These are phyloP conservation scores for Centrocercus urophasianus DNA, from an alignment of 2,113 vertebrate genomes.

Conservation along the genomic window DNA sequence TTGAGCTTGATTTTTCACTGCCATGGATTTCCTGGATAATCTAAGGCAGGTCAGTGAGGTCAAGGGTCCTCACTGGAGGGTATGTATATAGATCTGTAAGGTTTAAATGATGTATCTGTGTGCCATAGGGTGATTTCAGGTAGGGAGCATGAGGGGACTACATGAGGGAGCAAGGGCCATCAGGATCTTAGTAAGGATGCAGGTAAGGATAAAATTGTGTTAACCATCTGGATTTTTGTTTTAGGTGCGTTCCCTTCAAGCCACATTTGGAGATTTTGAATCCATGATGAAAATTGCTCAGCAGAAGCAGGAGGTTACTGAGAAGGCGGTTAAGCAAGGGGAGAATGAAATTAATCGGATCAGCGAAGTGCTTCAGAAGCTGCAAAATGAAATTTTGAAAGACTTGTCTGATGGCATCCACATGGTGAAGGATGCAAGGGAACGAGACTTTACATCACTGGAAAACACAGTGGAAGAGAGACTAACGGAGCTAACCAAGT, in stretches of 20 bases:
- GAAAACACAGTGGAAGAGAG: conserved; percentile 92
- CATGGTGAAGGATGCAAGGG: conserved; percentile 90
- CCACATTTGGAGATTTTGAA: conserved; percentile 83
- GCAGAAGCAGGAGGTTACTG: conserved; percentile 83
- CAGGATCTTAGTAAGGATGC: not conserved
- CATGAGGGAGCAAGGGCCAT: not conserved
- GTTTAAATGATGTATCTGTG: not conserved
- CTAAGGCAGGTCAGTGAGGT: not conserved
- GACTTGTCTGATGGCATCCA: conserved; percentile 90
- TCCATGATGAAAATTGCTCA: conserved; percentile 82
- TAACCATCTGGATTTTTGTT: conserved; percentile 52
- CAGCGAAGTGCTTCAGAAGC: conserved; percentile 91
- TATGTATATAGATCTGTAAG: not conserved
- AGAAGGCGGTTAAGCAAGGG: conserved; percentile 83
- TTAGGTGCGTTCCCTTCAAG: conserved; percentile 87
- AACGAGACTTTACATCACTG: conserved; percentile 89
- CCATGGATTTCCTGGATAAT: not conserved
- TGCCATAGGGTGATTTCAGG: not conserved
- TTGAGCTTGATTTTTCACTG: not conserved
- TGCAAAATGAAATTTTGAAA: conserved; percentile 91
- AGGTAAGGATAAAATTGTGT: not conserved
- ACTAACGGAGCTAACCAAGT: conserved; percentile 89
- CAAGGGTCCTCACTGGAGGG: not conserved
- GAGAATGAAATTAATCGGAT: conserved; percentile 88
- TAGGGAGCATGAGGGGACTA: not conserved